Evolutionary conservation across 2,797 vertebrate genomes (phyloP), one percentile per base, ranked within the genome.

Genomic region (Hypotaenidia philippensis): DNA sequence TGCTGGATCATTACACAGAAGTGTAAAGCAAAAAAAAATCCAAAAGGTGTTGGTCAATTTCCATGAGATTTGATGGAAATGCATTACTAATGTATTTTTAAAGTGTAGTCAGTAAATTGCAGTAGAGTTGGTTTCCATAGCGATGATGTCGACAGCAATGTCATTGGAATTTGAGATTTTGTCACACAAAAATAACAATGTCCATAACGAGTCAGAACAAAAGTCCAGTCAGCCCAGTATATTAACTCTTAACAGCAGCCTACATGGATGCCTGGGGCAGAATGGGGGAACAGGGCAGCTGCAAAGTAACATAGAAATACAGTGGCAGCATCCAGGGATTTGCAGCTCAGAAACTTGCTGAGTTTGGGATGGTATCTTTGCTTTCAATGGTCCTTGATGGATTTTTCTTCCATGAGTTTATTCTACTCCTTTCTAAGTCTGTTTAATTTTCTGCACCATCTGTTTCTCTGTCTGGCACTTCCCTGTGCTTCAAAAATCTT

Each of bases 101-200:
- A 89, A 77, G 19, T 20, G 57, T 18, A 85, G 80, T 32, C 18
- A 66, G 70, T 78, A 76, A 96, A 91, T 79, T 81, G 59, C 92
- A 68, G 59, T 26, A 53, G 72, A 69, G 49, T 19, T 81, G 49
- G 92, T 93, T 96, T 94, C 89, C 91, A 93, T 86, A 71, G 91
- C 79, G 86, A 94, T 65, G 40, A 18, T 63, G 40, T 76, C 23
- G 16, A 60, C 47, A 88, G 72, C 53, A 69, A 34, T 79, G 52
- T 26, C 63, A 72, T 20, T 88, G 76, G 84, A 90, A 93, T 59
- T 27, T 75, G 65, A 63, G 59, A 38, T 81, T 88, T 52, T 93
- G 44, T 86, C 80, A 69, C 20, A 41, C 38, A 29, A 50, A 80
- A 89, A 60, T 72, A 49, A 38, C 2, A 0, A 27, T 38, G 32